Evolutionary conservation across 2,888 invertebrate species (phyloP).

Genomic region (Stramonita haemastoma): DNA sequence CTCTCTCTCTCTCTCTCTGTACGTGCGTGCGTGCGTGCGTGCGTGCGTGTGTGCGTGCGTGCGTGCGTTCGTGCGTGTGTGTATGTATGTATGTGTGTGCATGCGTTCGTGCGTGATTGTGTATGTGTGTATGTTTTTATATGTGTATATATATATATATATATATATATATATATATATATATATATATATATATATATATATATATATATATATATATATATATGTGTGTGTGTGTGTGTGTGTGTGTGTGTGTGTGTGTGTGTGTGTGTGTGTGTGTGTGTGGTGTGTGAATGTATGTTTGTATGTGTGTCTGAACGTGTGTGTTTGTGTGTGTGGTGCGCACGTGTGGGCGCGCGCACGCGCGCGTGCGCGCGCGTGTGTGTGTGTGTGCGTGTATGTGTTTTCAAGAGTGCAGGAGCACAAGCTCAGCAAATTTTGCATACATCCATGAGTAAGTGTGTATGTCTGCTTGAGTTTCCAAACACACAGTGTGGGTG

Average conservation of each 20-base stretch:
- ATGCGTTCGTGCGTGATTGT: slow-evolving; percentile 16
- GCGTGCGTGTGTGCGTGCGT: background rate
- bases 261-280: slow-evolving; percentile 83
- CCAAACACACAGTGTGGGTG: too few species aligned
- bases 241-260: background rate
- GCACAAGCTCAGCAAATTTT: too few species aligned
- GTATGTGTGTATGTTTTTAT: background rate
- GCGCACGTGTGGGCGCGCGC: background rate
- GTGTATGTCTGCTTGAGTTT: too few species aligned
- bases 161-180: slow-evolving; percentile 91
- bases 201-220: background rate
- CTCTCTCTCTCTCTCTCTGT: too few species aligned
- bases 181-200: slow-evolving; percentile 92
- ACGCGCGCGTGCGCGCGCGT: background rate
- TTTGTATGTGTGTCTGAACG: background rate
- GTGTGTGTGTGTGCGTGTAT: background rate
- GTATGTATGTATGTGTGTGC: background rate
- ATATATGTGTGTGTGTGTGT: background rate
- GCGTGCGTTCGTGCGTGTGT: background rate
- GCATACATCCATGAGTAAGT: too few species aligned
- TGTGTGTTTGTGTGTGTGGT: background rate
- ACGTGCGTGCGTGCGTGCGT: background rate
- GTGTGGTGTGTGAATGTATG: slow-evolving; percentile 90
- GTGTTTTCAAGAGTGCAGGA: background rate
- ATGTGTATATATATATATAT: background rate